Base-by-base conservation (phyloP, 2,888 invertebrate genomes). In the Drosophila mimica region DNA sequence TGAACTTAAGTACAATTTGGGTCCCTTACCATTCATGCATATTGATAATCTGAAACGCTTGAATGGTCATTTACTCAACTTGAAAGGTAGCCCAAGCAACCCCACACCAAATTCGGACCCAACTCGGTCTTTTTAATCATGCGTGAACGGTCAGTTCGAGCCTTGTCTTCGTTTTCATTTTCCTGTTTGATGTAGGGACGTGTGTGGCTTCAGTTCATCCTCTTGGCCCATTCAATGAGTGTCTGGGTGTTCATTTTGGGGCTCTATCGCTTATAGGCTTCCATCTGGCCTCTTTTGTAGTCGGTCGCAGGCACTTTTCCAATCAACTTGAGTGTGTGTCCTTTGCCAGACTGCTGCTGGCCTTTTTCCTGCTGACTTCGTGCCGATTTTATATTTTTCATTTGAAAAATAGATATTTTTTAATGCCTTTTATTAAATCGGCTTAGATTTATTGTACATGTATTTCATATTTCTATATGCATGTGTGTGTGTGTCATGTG, bases 1-100 rank as follows among this genome's bases (percentile, higher is more conserved):
- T 83, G 70, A 79, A 74, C 74, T 85, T 82, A 82, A 88, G 74
- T 74, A 86, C 76, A 79, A 79, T 81, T 81, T 79, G 76, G 73
- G 20, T 31, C 53, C 67, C 59, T 62, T 63, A 36, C 63, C 63
- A 72, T 68, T 59, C 85, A 77, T 79, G 85, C 80, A 84, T 88
- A 88, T 89, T 90, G 90, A 91, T 91, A 91, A 91, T 91, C 91
- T 88, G 80, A 81, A 86, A 82, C 83, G 91, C 89, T 90, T 88
- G 83, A 91, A 79, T 90, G 90, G 74, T 81, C 87, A 90, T 89
- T 91, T 84, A 88, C 82, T 89, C 86, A 90, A 86, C 82, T 87
- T 84, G 83, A 91, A 90, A 89, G 81, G 80, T 80, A 82, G 67
- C 69, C 79, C 49, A 36, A 62, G 43, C 20, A 69, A 43, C 61